Conservation (phyloP, 1,140 invertebrate species). For the Drosophila bocqueti region DNA sequence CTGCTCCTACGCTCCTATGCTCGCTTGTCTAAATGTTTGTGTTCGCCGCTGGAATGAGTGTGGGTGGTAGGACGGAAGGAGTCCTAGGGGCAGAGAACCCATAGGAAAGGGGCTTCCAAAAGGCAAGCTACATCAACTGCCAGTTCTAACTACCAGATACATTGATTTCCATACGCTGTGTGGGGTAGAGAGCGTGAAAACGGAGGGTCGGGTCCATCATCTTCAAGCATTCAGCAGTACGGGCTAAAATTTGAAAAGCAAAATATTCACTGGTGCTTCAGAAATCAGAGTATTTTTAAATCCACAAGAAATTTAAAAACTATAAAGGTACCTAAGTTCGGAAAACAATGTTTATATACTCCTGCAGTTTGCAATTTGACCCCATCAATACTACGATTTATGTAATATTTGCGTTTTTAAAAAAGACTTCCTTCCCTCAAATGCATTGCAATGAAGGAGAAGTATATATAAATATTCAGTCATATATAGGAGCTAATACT, state of each 20-base stretch:
- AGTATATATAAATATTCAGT: background rate
- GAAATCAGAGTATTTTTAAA: background rate
- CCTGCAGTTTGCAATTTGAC: background rate
- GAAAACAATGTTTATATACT: background rate
- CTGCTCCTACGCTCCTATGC: slow-evolving; percentile 61
- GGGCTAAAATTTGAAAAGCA: too few relatives aligned
- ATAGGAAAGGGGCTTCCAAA: slow-evolving; percentile 8
- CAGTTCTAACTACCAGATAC: slow-evolving; percentile 60
- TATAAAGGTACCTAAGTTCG: background rate
- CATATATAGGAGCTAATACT: too few relatives aligned
- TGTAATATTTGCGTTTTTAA: background rate
- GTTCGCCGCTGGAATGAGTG: slow-evolving; percentile 25
- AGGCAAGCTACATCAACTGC: slow-evolving; percentile 67
- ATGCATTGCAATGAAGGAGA: background rate
- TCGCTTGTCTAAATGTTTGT: slow-evolving; percentile 75
- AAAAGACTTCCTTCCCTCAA: too few relatives aligned
- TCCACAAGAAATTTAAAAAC: background rate
- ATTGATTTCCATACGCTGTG: slow-evolving; percentile 63
- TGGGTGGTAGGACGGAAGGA: slow-evolving; percentile 7
- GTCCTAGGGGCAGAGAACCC: background rate
- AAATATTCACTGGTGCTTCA: background rate
- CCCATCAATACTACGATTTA: background rate
- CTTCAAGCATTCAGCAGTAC: background rate
- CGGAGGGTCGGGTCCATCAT: background rate
- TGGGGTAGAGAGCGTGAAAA: background rate